phyloP scores from a whole-genome alignment of 2,888 invertebrate species.

The Arrhopalites spinosus region DNA sequence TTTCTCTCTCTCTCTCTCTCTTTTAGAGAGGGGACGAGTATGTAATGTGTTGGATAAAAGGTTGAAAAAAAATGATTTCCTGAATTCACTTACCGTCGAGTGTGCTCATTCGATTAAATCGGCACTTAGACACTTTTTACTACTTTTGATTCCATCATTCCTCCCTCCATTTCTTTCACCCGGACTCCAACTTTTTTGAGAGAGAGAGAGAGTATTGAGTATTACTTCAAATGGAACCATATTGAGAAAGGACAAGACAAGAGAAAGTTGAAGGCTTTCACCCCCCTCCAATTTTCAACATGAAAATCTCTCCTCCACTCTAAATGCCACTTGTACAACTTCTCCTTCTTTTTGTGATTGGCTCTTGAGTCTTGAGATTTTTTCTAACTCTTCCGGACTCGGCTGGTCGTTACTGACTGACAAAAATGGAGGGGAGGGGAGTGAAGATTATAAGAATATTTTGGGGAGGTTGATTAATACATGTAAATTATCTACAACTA shows the following conservation, averaged over 20 bases:
- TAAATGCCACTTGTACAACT: no score
- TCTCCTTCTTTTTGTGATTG: no score
- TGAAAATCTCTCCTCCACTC: no score
- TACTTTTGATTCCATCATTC: constrained; percentile 43
- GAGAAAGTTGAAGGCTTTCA: no score
- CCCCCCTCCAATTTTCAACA: no score
- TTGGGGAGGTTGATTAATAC: background rate
- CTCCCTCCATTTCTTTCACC: background rate
- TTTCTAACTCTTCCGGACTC: no score
- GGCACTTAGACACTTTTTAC: constrained; percentile 42
- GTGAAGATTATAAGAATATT: background rate
- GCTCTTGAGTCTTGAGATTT: no score
- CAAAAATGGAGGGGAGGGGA: background rate
- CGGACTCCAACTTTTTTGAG: constrained; percentile 1
- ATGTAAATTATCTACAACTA: background rate
- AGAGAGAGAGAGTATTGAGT: no score
- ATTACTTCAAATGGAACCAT: no score
- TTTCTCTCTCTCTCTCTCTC: background rate
- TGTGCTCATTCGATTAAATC: constrained; percentile 44
- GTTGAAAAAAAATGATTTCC: constrained; percentile 36
- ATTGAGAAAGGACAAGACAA: no score
- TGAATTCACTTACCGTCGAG: constrained; percentile 42
- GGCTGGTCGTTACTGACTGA: no score
- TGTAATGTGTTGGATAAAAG: background rate
- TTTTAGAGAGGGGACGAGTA: background rate